These are phyloP conservation scores for Cyanoramphus novaezelandiae DNA, from an alignment of 2,113 vertebrate species.

Conservation along the genomic window DNA sequence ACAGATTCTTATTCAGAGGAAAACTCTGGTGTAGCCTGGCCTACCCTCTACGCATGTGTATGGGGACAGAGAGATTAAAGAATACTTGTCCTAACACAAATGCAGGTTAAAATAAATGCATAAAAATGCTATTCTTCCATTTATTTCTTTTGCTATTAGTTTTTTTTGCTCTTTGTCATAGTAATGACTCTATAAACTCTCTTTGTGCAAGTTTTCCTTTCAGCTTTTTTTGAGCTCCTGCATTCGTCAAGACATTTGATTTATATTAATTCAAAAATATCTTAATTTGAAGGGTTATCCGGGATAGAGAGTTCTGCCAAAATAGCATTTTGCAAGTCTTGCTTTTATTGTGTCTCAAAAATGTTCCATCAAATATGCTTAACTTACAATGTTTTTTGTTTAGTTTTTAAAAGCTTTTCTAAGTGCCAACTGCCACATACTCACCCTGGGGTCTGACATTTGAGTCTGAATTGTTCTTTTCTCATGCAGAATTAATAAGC, in stretches of 20 bases:
- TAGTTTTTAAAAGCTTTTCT: constrained; percentile 36
- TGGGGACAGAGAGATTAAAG: not conserved
- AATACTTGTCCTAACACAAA: not conserved
- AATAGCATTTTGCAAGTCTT: constrained; percentile 8
- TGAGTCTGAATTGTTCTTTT: constrained; percentile 54
- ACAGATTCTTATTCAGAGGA: not conserved
- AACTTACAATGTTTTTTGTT: not conserved
- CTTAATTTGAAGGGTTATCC: not conserved
- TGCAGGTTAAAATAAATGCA: not conserved
- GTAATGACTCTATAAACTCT: not conserved
- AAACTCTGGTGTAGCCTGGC: not conserved
- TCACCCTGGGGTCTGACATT: constrained; percentile 47
- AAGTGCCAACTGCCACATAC: constrained; percentile 52
- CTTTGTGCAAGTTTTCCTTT: not conserved
- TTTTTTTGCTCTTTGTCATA: not conserved
- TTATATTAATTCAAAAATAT: not conserved
- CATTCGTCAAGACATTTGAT: constrained; percentile 9
- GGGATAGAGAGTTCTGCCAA: not conserved
- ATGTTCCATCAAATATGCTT: not conserved
- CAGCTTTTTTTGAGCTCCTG: not conserved
- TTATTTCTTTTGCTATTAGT: not conserved
- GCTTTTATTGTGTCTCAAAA: constrained; percentile 17
- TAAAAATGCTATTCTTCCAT: not conserved
- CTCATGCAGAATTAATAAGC: constrained; percentile 49
- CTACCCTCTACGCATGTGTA: not conserved